Evolutionary conservation across 2,888 invertebrate species (phyloP), one percentile per base, ranked within the genome.

Genomic region (Drosophila yooni): DNA sequence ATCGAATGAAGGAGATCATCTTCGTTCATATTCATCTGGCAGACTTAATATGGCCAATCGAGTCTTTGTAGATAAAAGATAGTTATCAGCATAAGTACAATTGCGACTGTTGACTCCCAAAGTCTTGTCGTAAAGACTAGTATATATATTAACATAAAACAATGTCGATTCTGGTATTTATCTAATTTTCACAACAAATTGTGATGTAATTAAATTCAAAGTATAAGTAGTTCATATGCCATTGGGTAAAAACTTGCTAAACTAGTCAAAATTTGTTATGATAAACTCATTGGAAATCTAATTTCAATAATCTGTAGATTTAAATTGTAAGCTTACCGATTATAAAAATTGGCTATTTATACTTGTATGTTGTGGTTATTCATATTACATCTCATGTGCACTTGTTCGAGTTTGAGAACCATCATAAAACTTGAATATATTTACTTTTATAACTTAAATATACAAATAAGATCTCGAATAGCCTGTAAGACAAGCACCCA

Each of bases 401-500:
- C 50, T 50, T 27, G 50, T 18, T 50, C 25, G 46, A 46, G 3
- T 46, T 36, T 36, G 18, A 38, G 27, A 25, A 25, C 38, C 38
- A n/a, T 15, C 15, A 25, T 25, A 15, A 25, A 46, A 46, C 46
- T 25, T 46, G 46, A 46, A 53, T 18, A 33, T 21, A 53, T 53
- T 33, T 46, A 31, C 3, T 48, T 63, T n/a, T 25, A 51, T 34
- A 74, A 25, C 31, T 40, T 29, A 25, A 29, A 43, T 36, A 6
- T 56, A 40, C 51, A 57, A 27, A 57, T n/a, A 38, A 15, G 50
- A 56, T 56, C 25, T 50, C 5, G 54, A 50, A 56, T 40, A 27
- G 43, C 56, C 33, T 18, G 36, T 31, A 61, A 51, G 11, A 40
- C 36, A 50, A 40, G 33, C 29, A n/a, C 15, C 7, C 15, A 57